These are phyloP conservation scores for Poeciliopsis occidentalis DNA, from an alignment of 2,113 vertebrate species.

Conservation along the genomic window DNA sequence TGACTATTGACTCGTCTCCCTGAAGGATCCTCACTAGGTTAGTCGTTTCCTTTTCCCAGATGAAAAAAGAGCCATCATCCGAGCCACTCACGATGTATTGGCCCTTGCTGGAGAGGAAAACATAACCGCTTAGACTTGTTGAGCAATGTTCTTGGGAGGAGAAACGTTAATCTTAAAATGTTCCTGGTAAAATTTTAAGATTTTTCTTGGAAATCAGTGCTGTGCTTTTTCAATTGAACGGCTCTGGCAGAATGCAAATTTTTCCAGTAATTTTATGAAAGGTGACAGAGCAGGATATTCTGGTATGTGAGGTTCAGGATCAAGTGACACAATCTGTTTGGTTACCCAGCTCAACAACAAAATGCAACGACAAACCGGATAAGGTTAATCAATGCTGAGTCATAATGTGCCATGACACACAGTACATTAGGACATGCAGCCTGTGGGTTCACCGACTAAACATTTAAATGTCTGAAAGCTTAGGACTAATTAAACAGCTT, in stretches of 20 bases:
- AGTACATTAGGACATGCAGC: background rate
- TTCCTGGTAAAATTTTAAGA: background rate
- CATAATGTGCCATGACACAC: background rate
- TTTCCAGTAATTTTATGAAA: background rate
- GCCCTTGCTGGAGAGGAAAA: conserved; percentile 84
- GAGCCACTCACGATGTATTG: conserved; percentile 98
- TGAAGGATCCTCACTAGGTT: conserved; percentile 96
- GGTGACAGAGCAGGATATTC: background rate
- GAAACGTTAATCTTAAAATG: background rate
- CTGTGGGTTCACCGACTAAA: background rate
- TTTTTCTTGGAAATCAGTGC: background rate
- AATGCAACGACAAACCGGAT: background rate
- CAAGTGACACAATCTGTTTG: background rate
- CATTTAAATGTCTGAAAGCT: background rate
- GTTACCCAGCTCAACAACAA: background rate
- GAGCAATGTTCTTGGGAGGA: background rate
- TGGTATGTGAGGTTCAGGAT: background rate
- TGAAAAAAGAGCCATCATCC: conserved; percentile 98
- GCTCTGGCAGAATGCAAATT: background rate
- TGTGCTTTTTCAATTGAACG: background rate
- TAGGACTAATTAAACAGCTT: background rate
- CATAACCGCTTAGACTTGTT: conserved; percentile 5
- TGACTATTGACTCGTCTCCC: conserved; percentile 97
- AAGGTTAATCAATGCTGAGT: background rate
- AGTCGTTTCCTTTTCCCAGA: conserved; percentile 99